Base-by-base conservation (phyloP, 2,797 vertebrate species). In the Intellagama lesueurii region DNA sequence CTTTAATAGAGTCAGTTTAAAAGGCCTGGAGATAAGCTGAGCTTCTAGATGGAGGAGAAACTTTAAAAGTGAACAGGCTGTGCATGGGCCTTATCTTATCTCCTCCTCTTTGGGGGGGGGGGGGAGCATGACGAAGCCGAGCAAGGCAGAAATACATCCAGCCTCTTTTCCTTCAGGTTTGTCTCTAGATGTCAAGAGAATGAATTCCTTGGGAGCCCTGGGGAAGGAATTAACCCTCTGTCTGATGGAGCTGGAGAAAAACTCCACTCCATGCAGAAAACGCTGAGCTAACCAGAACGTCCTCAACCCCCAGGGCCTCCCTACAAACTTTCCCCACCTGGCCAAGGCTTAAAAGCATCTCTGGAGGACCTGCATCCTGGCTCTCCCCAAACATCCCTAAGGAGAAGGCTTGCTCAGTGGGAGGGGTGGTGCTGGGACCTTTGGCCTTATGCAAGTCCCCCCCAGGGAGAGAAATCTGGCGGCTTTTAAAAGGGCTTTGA, bases 51-150 rank as follows among this genome's bases (percentile, higher is more conserved):
- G 72, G 70, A 75, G 89, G 85, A 90, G 32, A 26, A 92, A 93
- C 89, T 60, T n/a, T 69, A 88, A 84, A 88, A 88, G 88, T 86
- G 44, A 90, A 26, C 64, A 88, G 78, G 72, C 68, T 90, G 88
- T 88, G 78, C 89, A 73, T 68, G 56, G 78, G 77, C 8, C 26
- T 92, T 91, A 87, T 93, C 87, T 93, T 92, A 93, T 88, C 91
- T 91, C 76, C 16, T 91, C 0, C 60, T 91, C 35, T 73, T 56
- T 80, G 40, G 40, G 1, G 40, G 40, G 40, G 40, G 40, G 40
- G 49, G 49, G 52, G 4, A 44, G n/a, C 81, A 84, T 91, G 86
- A 90, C 75, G 91, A 91, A 88, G 35, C 19, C n/a, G 8, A 84
- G 89, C 88, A 93, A 90, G 86, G 56, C 32, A 69, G 69, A 92